Percentiles rank a stretch among this genome's conserved stretches.
Evolutionary conservation across 2,888 invertebrate genomes (phyloP).

Genomic region (Dexiosoma caninum): DNA sequence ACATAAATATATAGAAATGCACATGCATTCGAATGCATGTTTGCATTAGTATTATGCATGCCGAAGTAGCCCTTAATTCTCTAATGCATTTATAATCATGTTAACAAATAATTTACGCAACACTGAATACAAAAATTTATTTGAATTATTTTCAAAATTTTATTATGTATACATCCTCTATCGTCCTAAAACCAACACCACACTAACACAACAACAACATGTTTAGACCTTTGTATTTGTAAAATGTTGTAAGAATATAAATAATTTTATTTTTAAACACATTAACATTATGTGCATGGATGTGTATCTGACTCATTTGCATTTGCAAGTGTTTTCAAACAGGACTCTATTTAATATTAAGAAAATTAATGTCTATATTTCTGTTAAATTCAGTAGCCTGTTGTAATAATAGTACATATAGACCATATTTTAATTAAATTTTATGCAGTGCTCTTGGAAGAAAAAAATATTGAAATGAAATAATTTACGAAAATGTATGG

Average conservation of each 20-base stretch:
- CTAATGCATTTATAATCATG: conserved; percentile 52
- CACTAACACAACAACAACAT: background rate
- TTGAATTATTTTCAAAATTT: conserved; percentile 20
- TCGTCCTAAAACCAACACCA: too few relatives aligned
- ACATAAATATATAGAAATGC: background rate
- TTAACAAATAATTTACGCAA: conserved; percentile 56
- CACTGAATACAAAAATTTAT: conserved; percentile 41
- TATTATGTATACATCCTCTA: too few relatives aligned
- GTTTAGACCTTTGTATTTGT: background rate
- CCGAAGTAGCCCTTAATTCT: conserved; percentile 33
- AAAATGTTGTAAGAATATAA: background rate
- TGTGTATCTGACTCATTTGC: background rate
- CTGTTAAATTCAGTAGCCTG: too few relatives aligned
- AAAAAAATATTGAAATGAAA: too few relatives aligned
- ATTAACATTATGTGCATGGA: background rate
- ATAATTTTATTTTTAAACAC: background rate
- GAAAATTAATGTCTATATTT: background rate
- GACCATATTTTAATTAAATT: too few relatives aligned
- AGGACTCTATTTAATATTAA: background rate
- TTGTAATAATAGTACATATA: too few relatives aligned
- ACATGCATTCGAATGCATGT: background rate
- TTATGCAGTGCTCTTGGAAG: too few relatives aligned
- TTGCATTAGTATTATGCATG: conserved; percentile 6
- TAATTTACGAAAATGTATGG: too few relatives aligned
- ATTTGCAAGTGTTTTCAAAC: background rate